phyloP scores from a whole-genome alignment of 2,113 vertebrate species.

The Anolis carolinensis region DNA sequence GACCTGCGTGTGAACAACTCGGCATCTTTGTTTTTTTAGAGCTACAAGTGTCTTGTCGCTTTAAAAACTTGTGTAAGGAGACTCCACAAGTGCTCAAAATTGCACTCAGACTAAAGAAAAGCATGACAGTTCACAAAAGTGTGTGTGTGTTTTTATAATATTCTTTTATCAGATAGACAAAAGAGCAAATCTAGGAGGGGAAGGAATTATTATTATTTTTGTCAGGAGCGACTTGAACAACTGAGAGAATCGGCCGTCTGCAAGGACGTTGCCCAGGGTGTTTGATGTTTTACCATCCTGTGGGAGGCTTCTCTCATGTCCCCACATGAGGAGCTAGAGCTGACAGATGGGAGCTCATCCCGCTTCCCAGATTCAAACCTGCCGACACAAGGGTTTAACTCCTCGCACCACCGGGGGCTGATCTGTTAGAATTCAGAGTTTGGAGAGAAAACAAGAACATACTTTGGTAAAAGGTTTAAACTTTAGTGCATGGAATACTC shows the following conservation, averaged over 20 bases:
- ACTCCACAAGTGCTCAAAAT: slow-evolving; percentile 25
- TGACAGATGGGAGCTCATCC: too few species aligned
- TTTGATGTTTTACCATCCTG: too few species aligned
- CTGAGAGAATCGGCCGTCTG: too few species aligned
- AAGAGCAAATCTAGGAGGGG: slow-evolving; percentile 38
- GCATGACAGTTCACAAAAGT: background rate
- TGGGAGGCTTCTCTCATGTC: too few species aligned
- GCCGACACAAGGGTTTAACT: too few species aligned
- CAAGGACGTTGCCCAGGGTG: too few species aligned
- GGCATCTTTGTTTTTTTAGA: background rate
- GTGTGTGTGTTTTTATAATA: background rate
- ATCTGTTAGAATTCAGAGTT: slow-evolving; percentile 42
- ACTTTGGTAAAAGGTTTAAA: background rate
- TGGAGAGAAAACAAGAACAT: background rate
- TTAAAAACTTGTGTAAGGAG: slow-evolving; percentile 32
- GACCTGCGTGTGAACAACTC: slow-evolving; percentile 85
- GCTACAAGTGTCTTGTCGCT: fast-evolving
- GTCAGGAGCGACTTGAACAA: too few species aligned
- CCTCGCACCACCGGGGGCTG: too few species aligned
- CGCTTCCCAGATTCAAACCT: too few species aligned
- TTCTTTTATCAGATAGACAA: slow-evolving; percentile 34
- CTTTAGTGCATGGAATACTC: slow-evolving; percentile 41
- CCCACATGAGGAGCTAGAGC: too few species aligned
- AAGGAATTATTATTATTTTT: too few species aligned
- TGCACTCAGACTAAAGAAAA: slow-evolving; percentile 40